Evolutionary conservation across 2,888 invertebrate genomes (phyloP), one percentile per base, ranked within the genome.

Genomic region (Drosophila cracens): DNA sequence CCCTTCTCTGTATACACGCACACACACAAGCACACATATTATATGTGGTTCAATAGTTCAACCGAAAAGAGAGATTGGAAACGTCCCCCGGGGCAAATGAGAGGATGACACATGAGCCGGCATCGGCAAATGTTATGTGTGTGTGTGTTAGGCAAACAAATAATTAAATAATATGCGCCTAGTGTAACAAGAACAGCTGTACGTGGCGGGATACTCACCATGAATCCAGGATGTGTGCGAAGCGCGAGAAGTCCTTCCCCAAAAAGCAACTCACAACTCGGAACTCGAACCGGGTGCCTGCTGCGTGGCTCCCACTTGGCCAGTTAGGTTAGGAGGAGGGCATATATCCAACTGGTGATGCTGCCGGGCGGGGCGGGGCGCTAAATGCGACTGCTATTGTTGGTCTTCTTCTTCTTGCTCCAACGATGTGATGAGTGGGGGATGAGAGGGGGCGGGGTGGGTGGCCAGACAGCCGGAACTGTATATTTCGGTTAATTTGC

Each of bases 401-500:
- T 69, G 52, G 46, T 46, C 46, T 46, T 46, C 16, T 46, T 46
- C 7, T 25, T 25, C 16, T 46, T 53, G 66, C 38, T 68, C 51
- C n/a, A 34, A 5, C 4, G 36, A 16, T 60, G 60, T 57, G 27
- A 46, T 46, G 8, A 46, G 25, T 25, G 43, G 52, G 34, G 36
- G 38, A 13, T 46, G 16, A 8, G 5, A n/a, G 38, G 76, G 52
- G 58, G 29, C 27, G 38, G 62, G 46, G 62, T 57, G 72, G 70
- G 49, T 54, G 68, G 43, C 21, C 71, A 64, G 57, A 49, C 72
- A 74, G 85, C 83, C 84, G 86, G 89, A 87, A 87, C 77, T 87
- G 87, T 87, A 79, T 87, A 83, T 87, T 87, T 87, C 84, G 84
- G 86, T 84, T 89, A 89, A 87, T 87, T 87, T 89, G 89, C 89